Percentiles rank a stretch among this genome's conserved stretches.
These are phyloP conservation scores for Thereva unica DNA, from an alignment of 2,888 invertebrate species.

Conservation along the genomic window DNA sequence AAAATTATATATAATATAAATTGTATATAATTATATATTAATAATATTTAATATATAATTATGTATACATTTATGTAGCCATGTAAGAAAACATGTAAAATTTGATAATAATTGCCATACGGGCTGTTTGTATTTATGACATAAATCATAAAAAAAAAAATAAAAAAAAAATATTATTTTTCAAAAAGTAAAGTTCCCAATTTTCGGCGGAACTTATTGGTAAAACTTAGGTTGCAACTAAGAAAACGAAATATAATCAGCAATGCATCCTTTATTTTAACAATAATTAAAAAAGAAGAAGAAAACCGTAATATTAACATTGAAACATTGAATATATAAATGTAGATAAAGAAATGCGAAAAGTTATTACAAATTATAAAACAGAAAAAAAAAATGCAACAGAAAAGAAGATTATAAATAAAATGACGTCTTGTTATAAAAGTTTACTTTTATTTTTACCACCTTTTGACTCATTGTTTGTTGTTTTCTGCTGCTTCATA, in stretches of 20 bases:
- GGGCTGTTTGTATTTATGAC: constrained; percentile 37
- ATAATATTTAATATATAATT: neutral
- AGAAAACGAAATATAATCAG: constrained; percentile 29
- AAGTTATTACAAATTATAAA: constrained; percentile 31
- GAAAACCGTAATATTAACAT: constrained; percentile 35
- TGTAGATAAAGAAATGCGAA: constrained; percentile 42
- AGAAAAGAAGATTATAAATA: constrained; percentile 43
- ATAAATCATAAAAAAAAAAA: constrained; percentile 1
- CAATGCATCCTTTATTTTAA: constrained; percentile 38
- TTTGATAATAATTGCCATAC: constrained; percentile 38
- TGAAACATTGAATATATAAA: constrained; percentile 34
- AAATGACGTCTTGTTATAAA: constrained; percentile 58
- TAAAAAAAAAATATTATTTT: constrained; percentile 23
- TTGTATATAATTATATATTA: neutral
- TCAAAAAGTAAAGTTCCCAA: constrained; percentile 22
- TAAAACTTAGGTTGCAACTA: constrained; percentile 28
- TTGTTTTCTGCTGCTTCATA: constrained; percentile 45
- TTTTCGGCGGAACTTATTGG: constrained; percentile 34
- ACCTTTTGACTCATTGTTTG: constrained; percentile 44
- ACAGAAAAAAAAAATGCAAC: constrained; percentile 47
- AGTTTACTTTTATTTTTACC: neutral
- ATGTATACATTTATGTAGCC: neutral
- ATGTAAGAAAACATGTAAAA: constrained; percentile 29
- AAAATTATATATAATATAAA: constrained; percentile 33
- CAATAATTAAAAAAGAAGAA: constrained; percentile 35